These are phyloP conservation scores for Rhagophthalmus giganteus DNA, from an alignment of 2,888 invertebrate species.

Conservation along the genomic window DNA sequence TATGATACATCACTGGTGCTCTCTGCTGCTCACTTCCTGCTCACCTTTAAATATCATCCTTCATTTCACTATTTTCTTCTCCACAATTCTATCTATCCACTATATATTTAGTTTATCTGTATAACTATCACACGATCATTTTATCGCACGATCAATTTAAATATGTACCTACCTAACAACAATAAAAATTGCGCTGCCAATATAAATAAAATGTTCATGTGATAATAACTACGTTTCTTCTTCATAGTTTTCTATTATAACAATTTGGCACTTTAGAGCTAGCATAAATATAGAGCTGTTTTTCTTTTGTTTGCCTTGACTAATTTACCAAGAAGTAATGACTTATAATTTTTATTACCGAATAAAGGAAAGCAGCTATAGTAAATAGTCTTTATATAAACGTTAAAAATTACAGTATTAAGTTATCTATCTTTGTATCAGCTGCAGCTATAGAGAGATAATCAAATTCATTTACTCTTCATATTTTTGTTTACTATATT, in stretches of 20 bases:
- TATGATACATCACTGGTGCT: constrained; percentile 29
- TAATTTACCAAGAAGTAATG: too few relatives aligned
- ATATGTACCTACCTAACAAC: too few relatives aligned
- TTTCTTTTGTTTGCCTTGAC: too few relatives aligned
- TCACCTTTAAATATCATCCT: constrained; percentile 15
- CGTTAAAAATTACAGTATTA: constrained; percentile 5
- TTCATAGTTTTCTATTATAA: too few relatives aligned
- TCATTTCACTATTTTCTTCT: constrained; percentile 15
- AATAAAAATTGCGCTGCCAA: too few relatives aligned
- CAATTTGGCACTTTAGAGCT: too few relatives aligned
- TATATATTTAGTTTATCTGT: neutral
- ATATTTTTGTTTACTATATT: constrained; percentile 1
- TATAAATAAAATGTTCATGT: too few relatives aligned
- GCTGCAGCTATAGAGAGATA: constrained; percentile 10
- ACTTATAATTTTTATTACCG: too few relatives aligned
- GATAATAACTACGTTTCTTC: too few relatives aligned
- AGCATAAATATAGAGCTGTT: too few relatives aligned
- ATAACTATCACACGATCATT: constrained; percentile 15
- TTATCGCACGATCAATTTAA: neutral
- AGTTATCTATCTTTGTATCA: constrained; percentile 4
- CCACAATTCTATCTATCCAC: too few relatives aligned
- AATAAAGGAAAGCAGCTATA: constrained; percentile 13
- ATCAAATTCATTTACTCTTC: constrained; percentile 2
- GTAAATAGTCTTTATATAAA: too few relatives aligned
- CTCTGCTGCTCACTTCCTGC: constrained; percentile 28